A percentile compares a stretch with the other conserved stretches of the same genome.
Evolutionary conservation across 2,797 vertebrate species (phyloP).

Genomic region (Synaphobranchus kaupii): DNA sequence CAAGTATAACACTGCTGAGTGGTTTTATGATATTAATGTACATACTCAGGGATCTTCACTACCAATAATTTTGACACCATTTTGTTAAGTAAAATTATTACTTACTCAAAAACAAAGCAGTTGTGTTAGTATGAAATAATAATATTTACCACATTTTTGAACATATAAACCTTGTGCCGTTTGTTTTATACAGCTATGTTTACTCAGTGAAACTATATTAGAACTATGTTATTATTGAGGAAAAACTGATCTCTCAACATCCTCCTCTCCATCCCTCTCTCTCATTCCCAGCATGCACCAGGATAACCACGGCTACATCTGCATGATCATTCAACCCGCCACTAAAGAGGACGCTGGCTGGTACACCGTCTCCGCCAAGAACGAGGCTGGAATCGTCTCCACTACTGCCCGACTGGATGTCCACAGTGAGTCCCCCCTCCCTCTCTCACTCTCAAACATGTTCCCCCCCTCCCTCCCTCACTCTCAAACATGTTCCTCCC

Average conservation of each 20-base stretch:
- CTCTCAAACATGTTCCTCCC: no score
- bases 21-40: no score
- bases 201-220: not conserved
- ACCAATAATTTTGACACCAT: no score
- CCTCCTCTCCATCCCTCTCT: not conserved
- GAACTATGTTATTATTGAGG: not conserved
- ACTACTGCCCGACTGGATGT: conserved; percentile 94
- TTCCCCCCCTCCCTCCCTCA: not conserved
- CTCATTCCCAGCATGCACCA: conserved; percentile 88
- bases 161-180: no score
- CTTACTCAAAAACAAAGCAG: no score
- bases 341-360: conserved; percentile 94
- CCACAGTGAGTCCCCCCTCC: conserved; percentile 80
- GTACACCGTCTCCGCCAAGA: conserved; percentile 98
- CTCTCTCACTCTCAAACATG: not conserved
- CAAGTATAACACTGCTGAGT: no score
- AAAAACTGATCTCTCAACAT: not conserved
- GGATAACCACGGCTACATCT: conserved; percentile 95
- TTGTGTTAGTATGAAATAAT: no score
- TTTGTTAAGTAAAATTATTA: no score
- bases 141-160: no score
- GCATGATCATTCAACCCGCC: conserved; percentile 97
- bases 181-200: no score
- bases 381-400: conserved; percentile 94
- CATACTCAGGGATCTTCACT: no score